Percentiles rank a stretch among this genome's conserved stretches.
Evolutionary conservation across 1,140 invertebrate genomes (phyloP).

Genomic region (Myzus persicae): DNA sequence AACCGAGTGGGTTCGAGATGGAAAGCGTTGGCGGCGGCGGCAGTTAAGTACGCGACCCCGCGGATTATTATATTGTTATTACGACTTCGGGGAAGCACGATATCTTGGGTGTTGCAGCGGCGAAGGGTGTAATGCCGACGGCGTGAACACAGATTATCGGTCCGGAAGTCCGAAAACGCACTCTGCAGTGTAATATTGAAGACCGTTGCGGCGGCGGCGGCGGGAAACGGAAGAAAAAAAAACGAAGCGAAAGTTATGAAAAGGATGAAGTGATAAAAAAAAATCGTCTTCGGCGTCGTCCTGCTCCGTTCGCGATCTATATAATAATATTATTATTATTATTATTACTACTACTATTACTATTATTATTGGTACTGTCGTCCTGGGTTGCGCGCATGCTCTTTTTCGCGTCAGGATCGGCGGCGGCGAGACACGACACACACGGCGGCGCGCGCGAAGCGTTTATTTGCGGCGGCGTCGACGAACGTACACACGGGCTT

Average conservation of each 20-base stretch:
- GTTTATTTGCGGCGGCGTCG: not conserved
- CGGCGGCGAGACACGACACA: not conserved
- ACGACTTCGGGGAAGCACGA: not conserved
- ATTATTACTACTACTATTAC: not conserved
- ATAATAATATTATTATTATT: not conserved
- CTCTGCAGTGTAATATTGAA: not conserved
- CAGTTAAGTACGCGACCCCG: not conserved
- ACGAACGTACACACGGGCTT: slow-evolving; percentile 40
- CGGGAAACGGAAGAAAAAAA: not conserved
- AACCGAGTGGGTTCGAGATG: not conserved
- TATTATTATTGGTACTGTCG: not conserved
- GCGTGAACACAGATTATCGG: not conserved
- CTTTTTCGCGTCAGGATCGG: not conserved
- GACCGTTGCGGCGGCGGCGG: not conserved
- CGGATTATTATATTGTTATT: not conserved
- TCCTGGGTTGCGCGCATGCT: slow-evolving; percentile 20
- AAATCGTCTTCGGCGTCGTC: slow-evolving; percentile 1
- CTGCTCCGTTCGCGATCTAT: not conserved
- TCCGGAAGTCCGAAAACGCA: not conserved
- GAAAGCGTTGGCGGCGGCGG: not conserved
- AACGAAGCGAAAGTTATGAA: not conserved
- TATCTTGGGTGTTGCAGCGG: not conserved
- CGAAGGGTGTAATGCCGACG: not conserved
- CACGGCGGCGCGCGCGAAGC: not conserved
- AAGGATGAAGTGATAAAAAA: slow-evolving; percentile 3